phyloP scores from a whole-genome alignment of 23 tunicate species.

The Trididemnum clinides region DNA sequence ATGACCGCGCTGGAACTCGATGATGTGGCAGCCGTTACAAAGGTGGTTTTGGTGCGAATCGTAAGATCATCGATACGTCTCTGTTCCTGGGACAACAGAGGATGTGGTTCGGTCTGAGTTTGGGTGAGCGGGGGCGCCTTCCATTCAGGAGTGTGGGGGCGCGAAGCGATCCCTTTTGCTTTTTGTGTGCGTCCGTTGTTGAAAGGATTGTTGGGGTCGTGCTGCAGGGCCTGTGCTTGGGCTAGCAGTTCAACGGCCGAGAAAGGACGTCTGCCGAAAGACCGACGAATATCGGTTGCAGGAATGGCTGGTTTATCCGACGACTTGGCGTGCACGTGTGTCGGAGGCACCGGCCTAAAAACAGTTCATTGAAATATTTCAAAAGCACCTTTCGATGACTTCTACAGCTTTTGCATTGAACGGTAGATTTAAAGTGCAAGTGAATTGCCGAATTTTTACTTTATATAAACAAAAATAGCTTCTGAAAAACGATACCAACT shows the following conservation, averaged over 20 bases:
- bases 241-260: conserved; percentile 60
- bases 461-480: no score
- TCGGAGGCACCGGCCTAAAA: no score
- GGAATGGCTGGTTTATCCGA: no score
- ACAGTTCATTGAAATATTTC: no score
- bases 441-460: no score
- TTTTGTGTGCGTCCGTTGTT: background rate
- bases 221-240: conserved; percentile 58
- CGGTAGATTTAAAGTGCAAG: no score
- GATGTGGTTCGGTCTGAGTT: background rate
- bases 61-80: background rate
- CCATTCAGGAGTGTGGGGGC: conserved; percentile 20
- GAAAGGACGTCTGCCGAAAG: conserved; percentile 33
- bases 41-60: conserved; percentile 6
- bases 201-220: background rate
- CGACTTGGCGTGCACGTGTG: background rate
- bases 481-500: no score
- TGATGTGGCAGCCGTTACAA: background rate
- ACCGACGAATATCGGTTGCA: background rate
- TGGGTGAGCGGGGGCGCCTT: background rate
- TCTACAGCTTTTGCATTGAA: no score
- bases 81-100: conserved; percentile 17
- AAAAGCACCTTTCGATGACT: no score
- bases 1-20: background rate
- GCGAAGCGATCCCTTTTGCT: background rate